Evolutionary conservation across 2,113 vertebrate species (phyloP).

Genomic region (Benitochromis conjunctus): DNA sequence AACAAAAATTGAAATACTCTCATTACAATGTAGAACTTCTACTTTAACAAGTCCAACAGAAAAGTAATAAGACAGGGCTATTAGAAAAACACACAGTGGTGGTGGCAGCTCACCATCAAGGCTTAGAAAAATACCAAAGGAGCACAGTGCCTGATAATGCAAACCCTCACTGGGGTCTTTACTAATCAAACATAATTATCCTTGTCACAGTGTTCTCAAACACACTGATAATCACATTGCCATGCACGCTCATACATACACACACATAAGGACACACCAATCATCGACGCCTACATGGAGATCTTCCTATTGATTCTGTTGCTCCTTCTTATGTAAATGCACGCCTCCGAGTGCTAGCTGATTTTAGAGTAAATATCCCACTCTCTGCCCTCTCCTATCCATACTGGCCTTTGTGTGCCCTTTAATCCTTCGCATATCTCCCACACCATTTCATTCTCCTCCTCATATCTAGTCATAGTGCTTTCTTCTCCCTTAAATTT

Average conservation of each 20-base stretch:
- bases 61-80: neutral
- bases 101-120: conserved; percentile 13
- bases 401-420: neutral
- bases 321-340: conserved; percentile 24
- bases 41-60: neutral
- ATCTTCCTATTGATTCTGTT: conserved; percentile 40
- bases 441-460: neutral
- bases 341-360: conserved; percentile 14
- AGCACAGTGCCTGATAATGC: conserved; percentile 39
- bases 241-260: neutral
- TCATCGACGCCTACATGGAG: neutral
- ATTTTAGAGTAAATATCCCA: conserved; percentile 52
- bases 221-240: conserved; percentile 45
- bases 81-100: conserved; percentile 17
- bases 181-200: conserved; percentile 67
- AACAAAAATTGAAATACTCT: neutral
- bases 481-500: neutral
- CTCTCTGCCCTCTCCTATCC: neutral
- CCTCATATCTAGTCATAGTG: neutral
- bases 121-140: conserved; percentile 41
- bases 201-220: conserved; percentile 55
- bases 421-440: neutral
- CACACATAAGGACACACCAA: neutral
- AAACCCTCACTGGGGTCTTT: conserved; percentile 53
- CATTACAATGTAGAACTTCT: conserved; percentile 10